phyloP scores from a whole-genome alignment of 2,797 vertebrate genomes.

The Muraenolepis orangiensis region DNA sequence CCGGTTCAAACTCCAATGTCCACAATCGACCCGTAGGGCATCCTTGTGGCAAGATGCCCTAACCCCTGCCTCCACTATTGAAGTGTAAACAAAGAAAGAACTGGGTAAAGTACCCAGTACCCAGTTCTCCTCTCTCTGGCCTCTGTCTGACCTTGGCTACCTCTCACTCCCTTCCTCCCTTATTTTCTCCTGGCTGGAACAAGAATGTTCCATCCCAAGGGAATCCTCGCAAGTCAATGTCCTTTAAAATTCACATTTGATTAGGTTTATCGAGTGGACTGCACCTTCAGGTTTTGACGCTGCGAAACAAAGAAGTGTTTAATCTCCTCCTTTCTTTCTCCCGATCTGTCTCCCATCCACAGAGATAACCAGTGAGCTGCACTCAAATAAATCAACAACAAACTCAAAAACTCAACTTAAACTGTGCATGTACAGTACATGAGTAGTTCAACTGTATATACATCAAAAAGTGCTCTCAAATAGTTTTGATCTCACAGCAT shows the following conservation, averaged over 20 bases:
- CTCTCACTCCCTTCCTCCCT: conserved; percentile 23
- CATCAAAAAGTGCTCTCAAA: too few relatives aligned
- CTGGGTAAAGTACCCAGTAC: not conserved
- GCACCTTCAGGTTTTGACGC: conserved; percentile 43
- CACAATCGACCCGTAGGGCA: not conserved
- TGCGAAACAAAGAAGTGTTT: conserved; percentile 43
- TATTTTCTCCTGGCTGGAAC: conserved; percentile 22
- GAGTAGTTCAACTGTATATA: too few relatives aligned
- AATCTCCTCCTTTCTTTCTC: conserved; percentile 31
- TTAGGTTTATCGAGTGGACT: conserved; percentile 63
- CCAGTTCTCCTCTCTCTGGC: not conserved
- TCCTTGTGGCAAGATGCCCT: not conserved
- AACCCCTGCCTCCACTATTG: too few relatives aligned
- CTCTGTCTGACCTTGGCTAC: conserved; percentile 25
- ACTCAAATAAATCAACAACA: not conserved
- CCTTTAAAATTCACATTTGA: conserved; percentile 67
- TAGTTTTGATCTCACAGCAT: not conserved
- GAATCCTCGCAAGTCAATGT: conserved; percentile 50
- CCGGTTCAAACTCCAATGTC: not conserved
- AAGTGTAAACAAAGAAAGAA: too few relatives aligned
- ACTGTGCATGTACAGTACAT: not conserved
- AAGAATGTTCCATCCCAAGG: conserved; percentile 44
- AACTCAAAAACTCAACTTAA: not conserved
- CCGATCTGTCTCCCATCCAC: conserved; percentile 6
- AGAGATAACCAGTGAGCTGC: not conserved